Evolutionary conservation across 2,797 vertebrate species (phyloP).

Genomic region (Siniperca obscura): DNA sequence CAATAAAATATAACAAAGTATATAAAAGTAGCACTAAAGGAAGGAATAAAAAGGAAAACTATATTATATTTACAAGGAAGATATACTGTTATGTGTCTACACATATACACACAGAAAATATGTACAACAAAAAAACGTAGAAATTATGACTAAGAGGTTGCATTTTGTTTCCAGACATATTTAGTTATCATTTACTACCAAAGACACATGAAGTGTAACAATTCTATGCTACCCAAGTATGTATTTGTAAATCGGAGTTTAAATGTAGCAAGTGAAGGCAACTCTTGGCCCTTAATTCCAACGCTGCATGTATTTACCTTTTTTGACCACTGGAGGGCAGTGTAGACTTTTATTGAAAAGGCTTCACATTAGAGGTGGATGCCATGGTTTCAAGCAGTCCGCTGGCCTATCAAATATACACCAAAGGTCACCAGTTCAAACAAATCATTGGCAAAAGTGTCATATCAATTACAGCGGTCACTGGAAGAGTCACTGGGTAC

Average conservation of each 20-base stretch:
- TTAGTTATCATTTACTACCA: neutral
- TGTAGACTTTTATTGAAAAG: neutral
- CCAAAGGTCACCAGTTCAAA: conserved; percentile 54
- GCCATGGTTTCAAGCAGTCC: neutral
- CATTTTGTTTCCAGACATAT: neutral
- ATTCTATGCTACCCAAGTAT: neutral
- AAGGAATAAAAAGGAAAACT: no score
- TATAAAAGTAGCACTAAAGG: no score
- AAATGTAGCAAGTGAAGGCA: conserved; percentile 46
- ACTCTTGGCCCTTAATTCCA: neutral
- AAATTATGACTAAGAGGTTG: no score
- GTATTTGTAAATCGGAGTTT: neutral
- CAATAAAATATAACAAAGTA: no score
- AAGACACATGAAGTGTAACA: neutral
- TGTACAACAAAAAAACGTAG: no score
- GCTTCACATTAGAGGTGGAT: neutral
- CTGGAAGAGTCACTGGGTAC: conserved; percentile 30
- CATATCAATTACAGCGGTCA: conserved; percentile 42
- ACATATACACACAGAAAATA: no score
- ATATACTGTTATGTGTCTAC: no score
- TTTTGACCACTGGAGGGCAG: conserved; percentile 46
- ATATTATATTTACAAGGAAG: no score
- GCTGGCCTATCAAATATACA: conserved; percentile 19
- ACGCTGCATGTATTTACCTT: neutral
- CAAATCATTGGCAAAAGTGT: conserved; percentile 27